phyloP scores from a whole-genome alignment of 1,140 invertebrate genomes.

The Aphelenchoides fujianensis region DNA sequence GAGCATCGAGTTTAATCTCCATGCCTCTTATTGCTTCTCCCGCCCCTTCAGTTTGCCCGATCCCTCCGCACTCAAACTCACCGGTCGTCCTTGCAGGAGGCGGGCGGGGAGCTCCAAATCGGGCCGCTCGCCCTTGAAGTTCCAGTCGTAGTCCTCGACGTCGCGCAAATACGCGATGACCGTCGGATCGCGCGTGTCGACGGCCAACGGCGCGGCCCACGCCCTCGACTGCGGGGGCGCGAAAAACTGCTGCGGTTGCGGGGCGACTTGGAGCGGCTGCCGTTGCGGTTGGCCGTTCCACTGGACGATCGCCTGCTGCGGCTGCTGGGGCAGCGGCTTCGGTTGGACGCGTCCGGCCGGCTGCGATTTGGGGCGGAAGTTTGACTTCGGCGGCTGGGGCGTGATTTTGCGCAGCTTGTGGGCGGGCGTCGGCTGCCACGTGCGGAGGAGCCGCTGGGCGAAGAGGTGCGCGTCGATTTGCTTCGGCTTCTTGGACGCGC shows the following conservation, averaged over 20 bases:
- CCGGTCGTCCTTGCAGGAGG: neutral
- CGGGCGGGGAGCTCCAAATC: neutral
- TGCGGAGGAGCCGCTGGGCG: neutral
- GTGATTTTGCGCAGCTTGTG: neutral
- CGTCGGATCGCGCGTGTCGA: constrained; percentile 6
- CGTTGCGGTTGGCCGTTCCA: neutral
- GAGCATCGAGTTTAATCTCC: no score
- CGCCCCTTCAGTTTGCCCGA: neutral
- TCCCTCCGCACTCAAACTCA: neutral
- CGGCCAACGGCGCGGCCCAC: neutral
- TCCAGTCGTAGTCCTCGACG: constrained; percentile 18
- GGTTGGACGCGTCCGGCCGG: neutral
- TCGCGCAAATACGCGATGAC: constrained; percentile 16
- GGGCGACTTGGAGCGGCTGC: neutral
- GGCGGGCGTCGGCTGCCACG: no score
- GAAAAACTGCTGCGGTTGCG: no score
- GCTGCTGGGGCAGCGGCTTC: neutral
- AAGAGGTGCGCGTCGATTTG: neutral
- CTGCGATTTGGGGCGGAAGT: neutral
- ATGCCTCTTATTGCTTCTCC: no score
- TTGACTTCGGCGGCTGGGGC: neutral
- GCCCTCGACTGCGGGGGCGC: neutral
- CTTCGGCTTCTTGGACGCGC: neutral
- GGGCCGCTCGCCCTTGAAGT: constrained; percentile 6
- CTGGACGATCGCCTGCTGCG: neutral